A percentile compares a stretch with the other conserved stretches of the same genome.
Evolutionary conservation across 2,888 invertebrate species (phyloP).

Genomic region (Hofmannophila pseudospretella): DNA sequence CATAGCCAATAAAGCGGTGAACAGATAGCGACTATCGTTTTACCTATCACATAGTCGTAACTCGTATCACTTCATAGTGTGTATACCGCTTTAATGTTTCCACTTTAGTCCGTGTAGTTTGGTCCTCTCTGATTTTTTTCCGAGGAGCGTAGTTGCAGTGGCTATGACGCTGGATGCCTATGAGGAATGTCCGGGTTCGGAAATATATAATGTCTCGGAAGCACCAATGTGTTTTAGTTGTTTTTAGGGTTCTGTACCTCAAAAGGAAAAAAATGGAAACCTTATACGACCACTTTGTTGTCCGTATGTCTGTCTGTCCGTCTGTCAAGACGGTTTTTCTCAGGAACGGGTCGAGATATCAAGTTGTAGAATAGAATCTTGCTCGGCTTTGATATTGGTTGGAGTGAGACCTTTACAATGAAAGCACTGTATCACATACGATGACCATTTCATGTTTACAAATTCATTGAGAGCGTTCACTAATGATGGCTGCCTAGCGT

Average conservation of each 20-base stretch:
- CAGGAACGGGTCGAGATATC: neutral
- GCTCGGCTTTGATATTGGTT: too few species aligned
- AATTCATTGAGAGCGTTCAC: too few species aligned
- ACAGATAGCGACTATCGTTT: conserved; percentile 1
- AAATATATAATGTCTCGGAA: too few species aligned
- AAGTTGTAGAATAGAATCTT: too few species aligned
- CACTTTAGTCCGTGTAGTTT: neutral
- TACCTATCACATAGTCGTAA: conserved; percentile 2
- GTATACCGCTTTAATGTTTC: neutral
- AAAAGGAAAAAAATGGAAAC: neutral
- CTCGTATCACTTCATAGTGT: neutral
- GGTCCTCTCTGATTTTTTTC: neutral
- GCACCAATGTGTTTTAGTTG: too few species aligned
- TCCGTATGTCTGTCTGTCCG: neutral
- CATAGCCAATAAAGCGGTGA: conserved; percentile 1
- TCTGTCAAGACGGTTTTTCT: neutral
- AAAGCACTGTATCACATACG: too few species aligned
- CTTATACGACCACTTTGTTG: neutral
- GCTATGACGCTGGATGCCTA: too few species aligned
- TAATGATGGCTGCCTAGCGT: too few species aligned
- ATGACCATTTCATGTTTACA: too few species aligned
- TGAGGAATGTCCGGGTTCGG: too few species aligned
- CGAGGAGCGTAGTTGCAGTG: too few species aligned
- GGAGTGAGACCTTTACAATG: too few species aligned
- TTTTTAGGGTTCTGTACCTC: conserved; percentile 3